phyloP scores from a whole-genome alignment of 2,888 invertebrate genomes.

The Auanema sp. region DNA sequence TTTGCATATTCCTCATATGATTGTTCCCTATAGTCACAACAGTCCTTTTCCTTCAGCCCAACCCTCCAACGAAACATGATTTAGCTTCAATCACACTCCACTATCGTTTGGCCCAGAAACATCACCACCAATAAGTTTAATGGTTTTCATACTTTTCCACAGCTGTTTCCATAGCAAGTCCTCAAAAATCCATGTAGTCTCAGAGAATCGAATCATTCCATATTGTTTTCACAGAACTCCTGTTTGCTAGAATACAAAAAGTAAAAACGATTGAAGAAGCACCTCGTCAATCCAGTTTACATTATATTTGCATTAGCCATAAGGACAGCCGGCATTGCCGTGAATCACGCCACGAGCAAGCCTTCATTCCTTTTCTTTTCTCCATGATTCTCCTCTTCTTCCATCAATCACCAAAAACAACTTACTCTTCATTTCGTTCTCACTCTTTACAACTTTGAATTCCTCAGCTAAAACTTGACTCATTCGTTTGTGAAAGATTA shows the following conservation, averaged over 20 bases:
- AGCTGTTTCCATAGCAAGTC: no score
- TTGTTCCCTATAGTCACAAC: background rate
- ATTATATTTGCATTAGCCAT: slow-evolving; percentile 15
- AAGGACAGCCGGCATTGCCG: slow-evolving; percentile 11
- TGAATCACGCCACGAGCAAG: slow-evolving; percentile 7
- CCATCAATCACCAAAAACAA: no score
- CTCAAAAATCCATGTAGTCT: background rate
- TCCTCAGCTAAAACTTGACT: no score
- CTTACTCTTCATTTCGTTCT: no score
- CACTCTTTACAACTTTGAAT: no score
- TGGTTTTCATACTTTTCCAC: no score
- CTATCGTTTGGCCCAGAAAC: background rate
- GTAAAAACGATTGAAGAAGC: slow-evolving; percentile 11
- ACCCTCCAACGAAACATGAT: no score
- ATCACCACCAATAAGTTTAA: background rate
- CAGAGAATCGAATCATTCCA: background rate
- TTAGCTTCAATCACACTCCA: background rate
- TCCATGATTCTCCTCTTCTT: no score
- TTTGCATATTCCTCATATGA: background rate
- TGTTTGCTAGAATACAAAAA: slow-evolving; percentile 5
- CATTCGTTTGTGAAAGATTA: no score
- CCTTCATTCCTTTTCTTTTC: no score
- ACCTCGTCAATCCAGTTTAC: slow-evolving; percentile 10
- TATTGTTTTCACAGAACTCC: background rate
- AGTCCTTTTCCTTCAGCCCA: background rate